Evolutionary conservation across 1,140 invertebrate genomes (phyloP).

Genomic region (Leptestheria dahalacensis): DNA sequence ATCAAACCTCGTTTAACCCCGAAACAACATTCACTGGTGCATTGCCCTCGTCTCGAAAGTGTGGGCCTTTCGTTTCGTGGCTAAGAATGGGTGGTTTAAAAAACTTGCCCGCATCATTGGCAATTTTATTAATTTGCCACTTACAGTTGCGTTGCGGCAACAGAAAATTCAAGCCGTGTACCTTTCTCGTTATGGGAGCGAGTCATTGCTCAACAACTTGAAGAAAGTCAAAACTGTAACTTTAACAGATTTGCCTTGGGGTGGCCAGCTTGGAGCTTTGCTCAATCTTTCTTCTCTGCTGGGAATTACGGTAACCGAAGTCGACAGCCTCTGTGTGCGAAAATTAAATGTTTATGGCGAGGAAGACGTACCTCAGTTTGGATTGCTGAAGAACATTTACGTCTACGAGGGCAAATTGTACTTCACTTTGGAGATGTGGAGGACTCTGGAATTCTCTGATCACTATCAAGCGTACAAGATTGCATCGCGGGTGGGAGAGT

Average conservation of each 20-base stretch:
- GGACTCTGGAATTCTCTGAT: background rate
- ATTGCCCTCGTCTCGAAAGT: slow-evolving; percentile 10
- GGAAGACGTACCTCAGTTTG: background rate
- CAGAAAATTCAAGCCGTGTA: slow-evolving; percentile 6
- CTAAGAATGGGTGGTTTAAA: slow-evolving; percentile 13
- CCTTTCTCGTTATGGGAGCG: background rate
- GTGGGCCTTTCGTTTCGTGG: slow-evolving; percentile 15
- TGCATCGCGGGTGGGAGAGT: no score
- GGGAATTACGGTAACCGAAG: background rate
- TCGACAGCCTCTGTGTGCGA: background rate
- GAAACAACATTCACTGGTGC: slow-evolving; percentile 12
- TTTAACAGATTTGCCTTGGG: background rate
- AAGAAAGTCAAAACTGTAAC: background rate
- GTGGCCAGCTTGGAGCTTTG: background rate
- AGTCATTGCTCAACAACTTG: background rate
- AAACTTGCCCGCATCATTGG: background rate
- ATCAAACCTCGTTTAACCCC: background rate
- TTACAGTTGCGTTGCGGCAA: slow-evolving; percentile 10
- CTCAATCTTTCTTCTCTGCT: background rate
- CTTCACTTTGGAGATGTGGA: background rate
- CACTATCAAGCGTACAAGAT: background rate
- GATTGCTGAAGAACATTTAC: background rate
- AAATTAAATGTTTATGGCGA: background rate
- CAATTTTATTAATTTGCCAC: slow-evolving; percentile 15
- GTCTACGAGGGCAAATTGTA: background rate